These are phyloP conservation scores for Athrips mouffetella DNA, from an alignment of 2,888 invertebrate species.

Conservation along the genomic window DNA sequence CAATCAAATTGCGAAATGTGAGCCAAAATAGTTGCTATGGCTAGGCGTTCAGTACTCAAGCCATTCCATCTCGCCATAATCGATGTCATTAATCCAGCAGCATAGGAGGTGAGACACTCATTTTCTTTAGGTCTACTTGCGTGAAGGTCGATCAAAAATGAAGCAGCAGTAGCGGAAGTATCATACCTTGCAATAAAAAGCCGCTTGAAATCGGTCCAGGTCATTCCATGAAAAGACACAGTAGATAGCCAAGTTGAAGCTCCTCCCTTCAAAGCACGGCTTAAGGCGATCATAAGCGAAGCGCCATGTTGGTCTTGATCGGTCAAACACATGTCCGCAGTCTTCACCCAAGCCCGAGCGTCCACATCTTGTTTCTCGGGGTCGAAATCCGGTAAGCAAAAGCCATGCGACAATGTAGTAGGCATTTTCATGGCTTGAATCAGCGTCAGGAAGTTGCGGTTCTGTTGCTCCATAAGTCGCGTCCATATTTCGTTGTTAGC, in stretches of 20 bases:
- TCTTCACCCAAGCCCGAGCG: conserved; percentile 19
- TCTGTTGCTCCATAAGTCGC: conserved; percentile 3
- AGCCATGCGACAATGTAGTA: neutral
- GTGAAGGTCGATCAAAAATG: neutral
- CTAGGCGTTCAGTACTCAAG: neutral
- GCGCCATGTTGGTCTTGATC: neutral
- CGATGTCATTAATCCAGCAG: neutral
- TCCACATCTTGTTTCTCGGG: conserved; percentile 14
- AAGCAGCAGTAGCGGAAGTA: neutral
- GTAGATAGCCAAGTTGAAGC: conserved; percentile 13
- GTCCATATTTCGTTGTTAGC: conserved; percentile 10
- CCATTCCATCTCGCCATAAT: neutral
- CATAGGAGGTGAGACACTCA: neutral
- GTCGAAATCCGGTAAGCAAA: conserved; percentile 16
- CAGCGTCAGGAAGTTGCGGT: conserved; percentile 9
- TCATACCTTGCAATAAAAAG: conserved; percentile 7
- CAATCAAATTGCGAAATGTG: neutral
- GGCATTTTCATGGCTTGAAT: neutral
- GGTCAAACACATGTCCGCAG: neutral
- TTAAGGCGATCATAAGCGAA: neutral
- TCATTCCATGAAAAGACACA: conserved; percentile 13
- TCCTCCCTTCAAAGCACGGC: conserved; percentile 9
- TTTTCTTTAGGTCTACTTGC: neutral
- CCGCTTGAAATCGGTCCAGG: conserved; percentile 13
- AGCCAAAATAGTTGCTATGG: neutral